Evolutionary conservation across 2,888 invertebrate genomes (phyloP).

Genomic region (Cybosia mesomella): DNA sequence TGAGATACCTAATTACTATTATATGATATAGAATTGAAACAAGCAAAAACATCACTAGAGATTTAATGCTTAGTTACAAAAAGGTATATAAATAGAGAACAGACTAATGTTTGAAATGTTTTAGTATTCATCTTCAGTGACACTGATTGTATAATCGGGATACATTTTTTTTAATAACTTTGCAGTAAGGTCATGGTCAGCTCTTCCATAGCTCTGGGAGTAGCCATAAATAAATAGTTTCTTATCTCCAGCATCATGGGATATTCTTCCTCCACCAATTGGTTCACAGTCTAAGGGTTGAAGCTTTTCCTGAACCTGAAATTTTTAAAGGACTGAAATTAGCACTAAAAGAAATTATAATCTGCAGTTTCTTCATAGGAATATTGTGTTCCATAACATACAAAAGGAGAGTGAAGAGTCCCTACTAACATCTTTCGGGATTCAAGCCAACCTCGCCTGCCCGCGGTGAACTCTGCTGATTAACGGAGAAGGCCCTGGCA

Average conservation of each 20-base stretch:
- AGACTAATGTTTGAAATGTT: background rate
- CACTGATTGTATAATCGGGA: conserved; percentile 92
- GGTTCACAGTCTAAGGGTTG: conserved; percentile 91
- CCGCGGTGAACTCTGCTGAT: no score
- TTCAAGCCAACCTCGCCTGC: no score
- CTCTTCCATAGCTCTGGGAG: conserved; percentile 96
- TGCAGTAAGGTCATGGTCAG: conserved; percentile 94
- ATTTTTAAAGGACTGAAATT: conserved; percentile 5
- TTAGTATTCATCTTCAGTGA: conserved; percentile 95
- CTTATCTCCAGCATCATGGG: conserved; percentile 92
- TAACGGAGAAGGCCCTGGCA: no score
- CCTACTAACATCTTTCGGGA: no score
- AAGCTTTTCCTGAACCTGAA: conserved; percentile 76
- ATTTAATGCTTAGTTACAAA: conserved; percentile 17
- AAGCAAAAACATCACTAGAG: background rate
- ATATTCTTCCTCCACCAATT: conserved; percentile 97
- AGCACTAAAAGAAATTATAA: background rate
- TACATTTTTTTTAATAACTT: conserved; percentile 91
- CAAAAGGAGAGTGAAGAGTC: no score
- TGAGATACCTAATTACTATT: background rate
- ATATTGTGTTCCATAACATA: background rate
- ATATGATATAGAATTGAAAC: conserved; percentile 1
- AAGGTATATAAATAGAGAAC: conserved; percentile 7
- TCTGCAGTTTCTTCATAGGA: background rate
- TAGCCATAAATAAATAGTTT: conserved; percentile 96